These are phyloP conservation scores for Plotosus lineatus DNA, from an alignment of 2,113 vertebrate species.

Conservation along the genomic window DNA sequence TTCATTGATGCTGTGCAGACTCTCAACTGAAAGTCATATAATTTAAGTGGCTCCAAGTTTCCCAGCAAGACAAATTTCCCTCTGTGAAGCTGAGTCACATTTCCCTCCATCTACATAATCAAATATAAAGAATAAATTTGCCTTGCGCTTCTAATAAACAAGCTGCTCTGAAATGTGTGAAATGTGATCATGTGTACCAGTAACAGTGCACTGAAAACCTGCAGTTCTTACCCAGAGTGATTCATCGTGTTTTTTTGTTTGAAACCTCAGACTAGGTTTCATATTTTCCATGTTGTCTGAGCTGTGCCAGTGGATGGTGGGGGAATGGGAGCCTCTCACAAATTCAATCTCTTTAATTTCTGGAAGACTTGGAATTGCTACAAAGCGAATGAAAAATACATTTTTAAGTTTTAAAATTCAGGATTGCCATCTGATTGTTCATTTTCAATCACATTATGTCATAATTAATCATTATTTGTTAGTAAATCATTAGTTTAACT, in stretches of 20 bases:
- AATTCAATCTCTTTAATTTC: slow-evolving; percentile 57
- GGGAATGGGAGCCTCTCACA: slow-evolving; percentile 44
- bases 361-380: slow-evolving; percentile 71
- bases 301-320: slow-evolving; percentile 61
- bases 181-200: neutral
- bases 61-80: slow-evolving; percentile 48
- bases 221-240: slow-evolving; percentile 64
- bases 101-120: slow-evolving; percentile 53
- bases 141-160: neutral
- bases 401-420: neutral
- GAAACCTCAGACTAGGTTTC: slow-evolving; percentile 56
- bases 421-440: neutral
- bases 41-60: slow-evolving; percentile 57
- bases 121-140: neutral
- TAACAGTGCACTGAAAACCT: neutral
- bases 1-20: slow-evolving; percentile 48
- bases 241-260: neutral
- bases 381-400: neutral
- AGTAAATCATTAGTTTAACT: too few species aligned
- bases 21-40: slow-evolving; percentile 68
- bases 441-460: neutral
- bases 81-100: slow-evolving; percentile 30
- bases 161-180: neutral
- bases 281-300: slow-evolving; percentile 36
- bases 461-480: neutral